Base-by-base conservation (phyloP, 2,113 vertebrate genomes). In the Odocoileus hemionus region DNA sequence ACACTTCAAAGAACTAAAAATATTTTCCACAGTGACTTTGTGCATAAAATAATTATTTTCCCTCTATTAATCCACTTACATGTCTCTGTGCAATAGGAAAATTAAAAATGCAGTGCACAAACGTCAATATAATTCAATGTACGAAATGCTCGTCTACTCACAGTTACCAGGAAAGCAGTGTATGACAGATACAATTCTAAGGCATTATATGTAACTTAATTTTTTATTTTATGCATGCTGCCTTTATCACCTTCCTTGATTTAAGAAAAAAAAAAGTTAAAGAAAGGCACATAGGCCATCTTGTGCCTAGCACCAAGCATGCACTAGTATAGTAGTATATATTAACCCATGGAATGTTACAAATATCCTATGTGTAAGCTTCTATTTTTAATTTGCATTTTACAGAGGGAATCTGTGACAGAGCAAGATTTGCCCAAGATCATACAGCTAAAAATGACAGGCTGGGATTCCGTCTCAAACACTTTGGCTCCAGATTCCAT, bases 1-100 rank as follows among this genome's bases (percentile, higher is more conserved):
- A 97, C 98, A 98, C 98, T 99, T 98, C 96, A 98, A 67, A 98
- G 96, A 39, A 86, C 97, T 99, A 98, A 99, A 99, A 98, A 98
- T 94, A 97, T 79, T 96, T 96, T 98, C 96, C 95, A 58, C 28
- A 0, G 91, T 98, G 93, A 70, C 96, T 98, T 97, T 95, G 52
- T 97, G 96, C 94, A 97, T 98, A 97, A 97, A 91, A 96, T 96
- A 98, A 98, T 94, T 98, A 14, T 88, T 95, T 54, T 86, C 50
- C 60, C 76, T 96, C 60, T 52, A 95, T 98, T 97, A 97, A 95
- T 91, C 76, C 86, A 55, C 64, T 86, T 96, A 36, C 43, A 14
- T 54, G 30, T 80, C 39, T 97, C 36, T 19, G 28, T 54, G 95
- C 58, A 90, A 16, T 7, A 85, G 26, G 76, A 54, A 85, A 61